phyloP scores from a whole-genome alignment of 2,888 invertebrate species.

The Geotrupes spiniger region DNA sequence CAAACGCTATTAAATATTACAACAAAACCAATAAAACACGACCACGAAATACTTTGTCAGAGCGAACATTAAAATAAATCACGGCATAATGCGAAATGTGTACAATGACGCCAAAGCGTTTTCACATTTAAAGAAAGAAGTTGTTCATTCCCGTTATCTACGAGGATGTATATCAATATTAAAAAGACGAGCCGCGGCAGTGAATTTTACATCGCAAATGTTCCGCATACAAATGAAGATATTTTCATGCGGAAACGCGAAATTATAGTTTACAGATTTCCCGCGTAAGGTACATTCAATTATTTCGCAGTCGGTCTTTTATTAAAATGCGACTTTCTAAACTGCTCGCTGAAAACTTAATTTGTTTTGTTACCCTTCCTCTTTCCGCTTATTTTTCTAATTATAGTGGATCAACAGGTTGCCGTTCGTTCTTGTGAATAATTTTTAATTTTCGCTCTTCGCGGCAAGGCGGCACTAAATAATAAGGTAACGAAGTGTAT shows the following conservation, averaged over 20 bases:
- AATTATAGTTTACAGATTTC: conserved; percentile 41
- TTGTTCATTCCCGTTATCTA: conserved; percentile 3
- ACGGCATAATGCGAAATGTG: too few relatives aligned
- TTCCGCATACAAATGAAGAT: conserved; percentile 37
- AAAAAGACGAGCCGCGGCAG: conserved; percentile 12
- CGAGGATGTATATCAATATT: conserved; percentile 2
- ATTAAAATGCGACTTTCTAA: conserved; percentile 45
- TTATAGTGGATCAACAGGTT: conserved; percentile 35
- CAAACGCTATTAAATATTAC: too few relatives aligned
- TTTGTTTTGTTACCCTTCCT: conserved; percentile 46
- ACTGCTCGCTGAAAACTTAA: conserved; percentile 47
- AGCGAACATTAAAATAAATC: too few relatives aligned
- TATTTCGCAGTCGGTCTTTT: conserved; percentile 23
- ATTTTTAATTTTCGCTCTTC: conserved; percentile 36
- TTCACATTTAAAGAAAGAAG: not conserved
- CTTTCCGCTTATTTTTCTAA: conserved; percentile 27
- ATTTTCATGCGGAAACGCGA: conserved; percentile 35
- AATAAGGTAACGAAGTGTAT: conserved; percentile 19
- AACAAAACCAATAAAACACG: too few relatives aligned
- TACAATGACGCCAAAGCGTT: too few relatives aligned
- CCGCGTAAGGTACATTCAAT: conserved; percentile 17
- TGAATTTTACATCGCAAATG: conserved; percentile 19
- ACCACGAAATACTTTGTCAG: too few relatives aligned
- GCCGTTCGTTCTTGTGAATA: conserved; percentile 33
- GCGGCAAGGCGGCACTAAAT: conserved; percentile 14